These are phyloP conservation scores for Pseudomyrmex gracilis DNA, from an alignment of 1,140 invertebrate genomes.

Conservation along the genomic window DNA sequence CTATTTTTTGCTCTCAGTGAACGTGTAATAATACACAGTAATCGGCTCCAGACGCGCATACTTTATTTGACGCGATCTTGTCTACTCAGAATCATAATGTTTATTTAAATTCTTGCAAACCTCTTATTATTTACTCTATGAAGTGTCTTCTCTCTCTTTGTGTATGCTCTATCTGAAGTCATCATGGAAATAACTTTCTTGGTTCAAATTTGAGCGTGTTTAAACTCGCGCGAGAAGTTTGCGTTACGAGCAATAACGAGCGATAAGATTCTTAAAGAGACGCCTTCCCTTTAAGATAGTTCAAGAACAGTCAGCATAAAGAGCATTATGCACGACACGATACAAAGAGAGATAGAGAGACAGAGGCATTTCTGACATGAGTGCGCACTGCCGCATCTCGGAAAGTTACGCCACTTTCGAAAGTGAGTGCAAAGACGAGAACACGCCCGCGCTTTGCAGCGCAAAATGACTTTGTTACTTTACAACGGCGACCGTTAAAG, in stretches of 20 bases:
- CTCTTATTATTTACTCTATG: neutral
- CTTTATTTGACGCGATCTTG: neutral
- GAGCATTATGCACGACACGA: constrained; percentile 14
- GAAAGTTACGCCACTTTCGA: constrained; percentile 17
- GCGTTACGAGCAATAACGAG: constrained; percentile 28
- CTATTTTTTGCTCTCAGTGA: neutral
- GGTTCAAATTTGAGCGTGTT: neutral
- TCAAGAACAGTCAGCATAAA: constrained; percentile 6
- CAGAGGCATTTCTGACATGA: constrained; percentile 1
- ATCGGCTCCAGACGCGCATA: neutral
- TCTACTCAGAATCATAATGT: neutral
- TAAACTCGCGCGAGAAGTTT: neutral
- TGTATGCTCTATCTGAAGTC: neutral
- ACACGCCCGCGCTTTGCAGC: neutral
- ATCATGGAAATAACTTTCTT: neutral
- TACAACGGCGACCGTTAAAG: neutral
- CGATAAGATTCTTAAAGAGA: neutral
- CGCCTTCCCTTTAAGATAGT: constrained; percentile 18
- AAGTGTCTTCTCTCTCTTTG: neutral
- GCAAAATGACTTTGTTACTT: constrained; percentile 42
- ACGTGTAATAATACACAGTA: neutral
- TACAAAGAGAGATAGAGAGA: neutral
- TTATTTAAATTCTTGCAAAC: neutral
- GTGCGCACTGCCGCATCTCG: neutral
- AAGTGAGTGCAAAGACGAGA: neutral